phyloP scores from a whole-genome alignment of 2,113 vertebrate genomes.

The Campylomormyrus tamandua region DNA sequence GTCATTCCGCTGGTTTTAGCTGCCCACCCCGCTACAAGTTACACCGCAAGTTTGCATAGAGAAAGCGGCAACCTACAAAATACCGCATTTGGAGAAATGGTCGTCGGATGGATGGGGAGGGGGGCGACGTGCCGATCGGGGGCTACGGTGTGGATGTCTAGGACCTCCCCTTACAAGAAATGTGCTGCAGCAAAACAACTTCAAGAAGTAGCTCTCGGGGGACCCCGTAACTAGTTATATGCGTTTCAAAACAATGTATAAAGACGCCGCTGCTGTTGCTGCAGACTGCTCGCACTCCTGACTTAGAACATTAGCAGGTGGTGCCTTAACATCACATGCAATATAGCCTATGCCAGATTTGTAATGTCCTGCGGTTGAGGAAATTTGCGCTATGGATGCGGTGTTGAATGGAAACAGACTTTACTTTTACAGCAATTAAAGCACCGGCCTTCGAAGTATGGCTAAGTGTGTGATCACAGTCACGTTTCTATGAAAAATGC shows the following conservation, averaged over 20 bases:
- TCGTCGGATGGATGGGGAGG: neutral
- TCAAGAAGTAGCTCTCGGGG: slow-evolving; percentile 26
- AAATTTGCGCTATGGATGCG: slow-evolving; percentile 19
- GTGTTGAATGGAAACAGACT: neutral
- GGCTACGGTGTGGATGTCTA: slow-evolving; percentile 11
- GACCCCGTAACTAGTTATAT: slow-evolving; percentile 3
- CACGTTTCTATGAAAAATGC: neutral
- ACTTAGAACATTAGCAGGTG: neutral
- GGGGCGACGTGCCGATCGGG: neutral
- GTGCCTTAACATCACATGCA: neutral
- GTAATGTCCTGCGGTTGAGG: slow-evolving; percentile 14
- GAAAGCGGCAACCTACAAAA: neutral
- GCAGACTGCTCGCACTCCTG: neutral
- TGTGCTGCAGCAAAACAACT: slow-evolving; percentile 30
- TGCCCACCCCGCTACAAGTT: neutral
- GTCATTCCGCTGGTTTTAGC: slow-evolving; percentile 25
- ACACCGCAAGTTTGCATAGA: neutral
- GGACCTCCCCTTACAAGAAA: slow-evolving; percentile 22
- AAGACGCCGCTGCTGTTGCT: neutral
- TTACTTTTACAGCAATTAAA: neutral
- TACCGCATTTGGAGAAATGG: neutral
- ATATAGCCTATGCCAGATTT: neutral
- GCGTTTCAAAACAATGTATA: neutral
- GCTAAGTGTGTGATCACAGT: neutral
- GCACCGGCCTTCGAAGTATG: neutral